Base-by-base conservation (phyloP, 2,888 invertebrate species). In the Liposcelis brunnea region DNA sequence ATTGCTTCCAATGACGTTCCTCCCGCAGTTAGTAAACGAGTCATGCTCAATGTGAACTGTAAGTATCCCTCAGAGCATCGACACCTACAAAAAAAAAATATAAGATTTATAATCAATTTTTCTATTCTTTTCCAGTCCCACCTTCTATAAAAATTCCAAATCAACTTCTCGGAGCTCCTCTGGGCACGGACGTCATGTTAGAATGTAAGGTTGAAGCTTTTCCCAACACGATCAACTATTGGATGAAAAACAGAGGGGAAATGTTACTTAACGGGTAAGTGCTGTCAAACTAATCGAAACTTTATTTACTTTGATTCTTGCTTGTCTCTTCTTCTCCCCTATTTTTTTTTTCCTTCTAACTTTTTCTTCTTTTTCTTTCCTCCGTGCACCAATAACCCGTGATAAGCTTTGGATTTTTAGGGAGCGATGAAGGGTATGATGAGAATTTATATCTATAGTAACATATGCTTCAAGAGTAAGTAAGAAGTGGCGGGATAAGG, bases 1-100 rank as follows among this genome's bases (percentile, higher is more conserved):
- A 87, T 89, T 56, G 90, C 90, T 11, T 81, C 80, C 58, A 91
- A 91, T 61, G 86, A 87, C 61, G 89, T 91, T 36, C 87, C 87
- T 21, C 89, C 89, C 4, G 83, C 89, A 7, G 87, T 86, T 57
- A 86, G 84, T 69, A 87, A 87, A 62, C 68, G 86, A 54, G 86
- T 90, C 55, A 80, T 80, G 42, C 74, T 91, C 48, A 80, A 80
- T 59, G 86, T 91, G 48, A 86, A 87, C 63, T 90, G 90, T 91
- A 66, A 85, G 89, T 79, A 56, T 43, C 8, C 8, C 10, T 15
- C 6, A 10, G 10, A 35, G 7, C 15, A 35, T 35, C 12, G 5
- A 4, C 5, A 15, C 15, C 5, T 10, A 35, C 12, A 35, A 4
- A 10, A 12, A 15, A 4, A 10, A 10, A 35, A 12, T 35, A 19